Evolutionary conservation across 2,888 invertebrate species (phyloP), one percentile per base, ranked within the genome.

Genomic region (Zele albiditarsus): DNA sequence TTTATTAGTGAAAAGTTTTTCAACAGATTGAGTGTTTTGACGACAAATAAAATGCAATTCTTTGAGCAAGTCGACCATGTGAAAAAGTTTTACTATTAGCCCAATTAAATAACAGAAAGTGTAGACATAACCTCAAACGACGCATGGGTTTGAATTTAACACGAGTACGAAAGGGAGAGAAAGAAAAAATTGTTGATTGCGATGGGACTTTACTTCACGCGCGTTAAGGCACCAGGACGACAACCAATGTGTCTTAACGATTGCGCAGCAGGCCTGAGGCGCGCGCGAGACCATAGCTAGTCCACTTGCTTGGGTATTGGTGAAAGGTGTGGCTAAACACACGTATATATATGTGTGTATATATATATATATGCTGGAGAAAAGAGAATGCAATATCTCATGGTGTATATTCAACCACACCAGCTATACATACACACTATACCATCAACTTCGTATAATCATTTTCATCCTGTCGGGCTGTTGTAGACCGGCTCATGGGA

Each of bases 261-360:
- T 69, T 62, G 60, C 62, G 71, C 62, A 42, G 62, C 46, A 42
- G 62, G 53, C 46, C 20, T 20, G 20, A 46, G 31, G 31, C 53
- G 20, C 28, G 53, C 53, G 28, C 33, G 33, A 20, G n/a, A 63
- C 20, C 31, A 20, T 6, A 71, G 70, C 33, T 28, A 25, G 42
- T 25, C 38, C 67, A 20, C 49, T 67, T 49, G 69, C 42, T 62
- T 84, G 84, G 84, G 85, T 85, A 84, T 87, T 84, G 87, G 87
- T 88, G 87, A 88, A 88, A 88, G 88, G 88, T 88, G 88, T 87
- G 87, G 88, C 86, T 82, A 81, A 80, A 53, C 80, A n/a, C 63
- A 81, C 79, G 83, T 83, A 83, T 82, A 82, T 6, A 20, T 53
- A 33, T 33, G 42, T 42, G 12, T 10, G 12, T 42, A 42, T 12